phyloP scores from a whole-genome alignment of 30 jellyfish, hydroid and myxozoan species.

The Aurelia sp. region DNA sequence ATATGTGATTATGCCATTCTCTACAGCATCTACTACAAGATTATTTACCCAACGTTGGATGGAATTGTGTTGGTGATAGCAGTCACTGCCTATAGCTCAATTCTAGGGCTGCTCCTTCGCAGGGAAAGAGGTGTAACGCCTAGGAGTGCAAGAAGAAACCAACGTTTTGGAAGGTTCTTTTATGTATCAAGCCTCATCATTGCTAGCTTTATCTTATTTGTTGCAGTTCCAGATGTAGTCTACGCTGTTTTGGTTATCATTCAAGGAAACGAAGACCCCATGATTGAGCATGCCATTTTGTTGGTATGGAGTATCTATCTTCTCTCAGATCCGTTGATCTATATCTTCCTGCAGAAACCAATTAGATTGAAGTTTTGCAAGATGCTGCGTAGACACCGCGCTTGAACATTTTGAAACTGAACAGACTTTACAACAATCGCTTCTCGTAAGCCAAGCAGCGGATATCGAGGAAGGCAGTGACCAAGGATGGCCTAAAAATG shows the following conservation, averaged over 20 bases:
- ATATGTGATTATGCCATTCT: slow-evolving; percentile 9
- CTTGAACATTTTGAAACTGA: no score
- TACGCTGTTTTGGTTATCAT: slow-evolving; percentile 34
- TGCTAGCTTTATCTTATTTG: slow-evolving; percentile 51
- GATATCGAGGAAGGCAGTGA: no score
- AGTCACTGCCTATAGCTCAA: slow-evolving; percentile 27
- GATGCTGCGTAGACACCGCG: no score
- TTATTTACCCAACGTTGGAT: slow-evolving; percentile 32
- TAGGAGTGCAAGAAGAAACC: neutral
- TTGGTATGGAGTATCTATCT: slow-evolving; percentile 48
- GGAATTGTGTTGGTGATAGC: slow-evolving; percentile 25
- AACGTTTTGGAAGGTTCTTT: slow-evolving; percentile 19
- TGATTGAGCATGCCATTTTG: slow-evolving; percentile 25
- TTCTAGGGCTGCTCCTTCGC: neutral
- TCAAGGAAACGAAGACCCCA: slow-evolving; percentile 24
- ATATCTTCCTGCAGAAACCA: slow-evolving; percentile 50
- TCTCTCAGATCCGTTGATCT: slow-evolving; percentile 52
- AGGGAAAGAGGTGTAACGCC: neutral
- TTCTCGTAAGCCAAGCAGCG: no score
- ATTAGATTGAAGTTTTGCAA: neutral
- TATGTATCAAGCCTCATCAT: slow-evolving; percentile 49
- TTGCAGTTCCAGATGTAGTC: slow-evolving; percentile 55
- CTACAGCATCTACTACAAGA: slow-evolving; percentile 45
- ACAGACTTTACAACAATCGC: no score
- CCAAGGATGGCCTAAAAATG: no score